Evolutionary conservation across 2,888 invertebrate genomes (phyloP).

Genomic region (Aquatica leii): DNA sequence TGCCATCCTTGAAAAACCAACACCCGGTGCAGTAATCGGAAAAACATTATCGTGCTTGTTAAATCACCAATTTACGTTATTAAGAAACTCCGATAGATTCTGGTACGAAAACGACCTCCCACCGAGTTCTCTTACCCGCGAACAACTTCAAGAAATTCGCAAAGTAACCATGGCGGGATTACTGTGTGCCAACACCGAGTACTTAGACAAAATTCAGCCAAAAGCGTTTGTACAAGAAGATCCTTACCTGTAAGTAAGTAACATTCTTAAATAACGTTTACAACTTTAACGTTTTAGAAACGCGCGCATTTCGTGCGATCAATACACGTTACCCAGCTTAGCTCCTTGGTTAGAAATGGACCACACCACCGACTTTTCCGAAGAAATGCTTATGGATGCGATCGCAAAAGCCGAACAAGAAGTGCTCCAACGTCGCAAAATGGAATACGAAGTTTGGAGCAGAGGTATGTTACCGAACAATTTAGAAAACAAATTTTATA

Average conservation of each 20-base stretch:
- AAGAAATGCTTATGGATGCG: constrained; percentile 77
- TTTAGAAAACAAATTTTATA: background rate
- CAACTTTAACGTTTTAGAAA: constrained; percentile 63
- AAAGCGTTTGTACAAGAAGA: constrained; percentile 87
- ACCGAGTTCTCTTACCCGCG: constrained; percentile 80
- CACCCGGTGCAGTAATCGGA: constrained; percentile 83
- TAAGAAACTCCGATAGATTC: constrained; percentile 88
- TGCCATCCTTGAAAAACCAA: constrained; percentile 81
- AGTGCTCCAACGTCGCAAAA: constrained; percentile 75
- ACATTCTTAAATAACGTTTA: background rate
- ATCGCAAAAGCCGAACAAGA: constrained; percentile 82
- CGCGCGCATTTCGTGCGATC: constrained; percentile 76
- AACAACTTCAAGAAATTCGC: constrained; percentile 82
- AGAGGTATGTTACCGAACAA: constrained; percentile 64
- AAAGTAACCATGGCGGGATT: constrained; percentile 82
- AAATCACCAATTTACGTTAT: constrained; percentile 80
- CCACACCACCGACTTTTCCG: constrained; percentile 70
- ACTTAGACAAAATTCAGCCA: constrained; percentile 78
- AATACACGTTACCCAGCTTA: constrained; percentile 73
- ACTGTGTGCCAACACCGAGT: constrained; percentile 78
- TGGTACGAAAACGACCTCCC: constrained; percentile 97
- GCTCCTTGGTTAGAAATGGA: constrained; percentile 77
- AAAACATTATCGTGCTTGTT: constrained; percentile 89
- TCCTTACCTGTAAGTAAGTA: constrained; percentile 76
- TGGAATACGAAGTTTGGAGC: constrained; percentile 85